Evolutionary conservation across 1,140 invertebrate species (phyloP).

Genomic region (Drosophila busckii): DNA sequence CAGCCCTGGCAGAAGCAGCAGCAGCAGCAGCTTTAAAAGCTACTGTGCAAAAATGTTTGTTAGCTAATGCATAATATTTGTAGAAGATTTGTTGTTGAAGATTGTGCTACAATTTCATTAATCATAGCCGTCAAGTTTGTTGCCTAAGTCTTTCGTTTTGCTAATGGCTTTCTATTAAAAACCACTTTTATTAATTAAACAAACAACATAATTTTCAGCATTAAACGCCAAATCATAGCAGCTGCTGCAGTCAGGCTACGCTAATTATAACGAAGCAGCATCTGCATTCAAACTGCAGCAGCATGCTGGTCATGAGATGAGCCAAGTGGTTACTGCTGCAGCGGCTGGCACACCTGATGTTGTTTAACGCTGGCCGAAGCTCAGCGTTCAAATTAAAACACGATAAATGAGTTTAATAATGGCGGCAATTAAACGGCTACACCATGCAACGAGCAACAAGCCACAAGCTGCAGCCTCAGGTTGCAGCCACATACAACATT

Average conservation of each 20-base stretch:
- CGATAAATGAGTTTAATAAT: constrained; percentile 78
- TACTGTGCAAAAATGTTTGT: no score
- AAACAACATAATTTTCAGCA: constrained; percentile 73
- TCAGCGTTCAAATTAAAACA: constrained; percentile 66
- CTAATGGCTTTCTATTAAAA: constrained; percentile 66
- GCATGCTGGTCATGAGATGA: constrained; percentile 40
- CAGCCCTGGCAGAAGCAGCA: no score
- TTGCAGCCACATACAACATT: constrained; percentile 31
- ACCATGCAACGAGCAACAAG: constrained; percentile 28
- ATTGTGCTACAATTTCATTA: constrained; percentile 20
- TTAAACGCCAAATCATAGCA: constrained; percentile 66
- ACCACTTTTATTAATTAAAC: constrained; percentile 75
- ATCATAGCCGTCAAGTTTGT: constrained; percentile 39
- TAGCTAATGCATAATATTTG: constrained; percentile 24
- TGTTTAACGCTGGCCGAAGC: constrained; percentile 17
- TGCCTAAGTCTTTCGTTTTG: constrained; percentile 43
- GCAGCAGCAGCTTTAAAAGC: no score
- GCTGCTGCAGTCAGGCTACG: constrained; percentile 40
- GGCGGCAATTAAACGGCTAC: constrained; percentile 74
- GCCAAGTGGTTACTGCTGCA: not conserved
- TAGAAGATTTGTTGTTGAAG: constrained; percentile 12
- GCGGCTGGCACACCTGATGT: constrained; percentile 7
- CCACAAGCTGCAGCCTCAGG: not conserved
- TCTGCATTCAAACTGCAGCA: no score
- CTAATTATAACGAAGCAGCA: constrained; percentile 53